Conservation (phyloP, 92 coral and sea anemone species). For the Parazoanthus darwini region DNA sequence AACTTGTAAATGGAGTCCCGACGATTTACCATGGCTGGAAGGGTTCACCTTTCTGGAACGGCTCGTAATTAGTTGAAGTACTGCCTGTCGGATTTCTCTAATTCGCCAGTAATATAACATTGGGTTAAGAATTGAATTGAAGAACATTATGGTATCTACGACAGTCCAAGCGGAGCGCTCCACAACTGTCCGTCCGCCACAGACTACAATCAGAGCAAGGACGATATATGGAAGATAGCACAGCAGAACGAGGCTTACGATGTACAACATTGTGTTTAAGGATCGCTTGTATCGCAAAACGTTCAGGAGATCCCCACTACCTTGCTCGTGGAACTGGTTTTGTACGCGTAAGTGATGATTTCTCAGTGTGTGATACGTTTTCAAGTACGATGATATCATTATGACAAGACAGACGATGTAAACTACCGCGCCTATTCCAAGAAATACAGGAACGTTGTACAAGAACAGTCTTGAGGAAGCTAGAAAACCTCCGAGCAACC, state of each 20-base stretch:
- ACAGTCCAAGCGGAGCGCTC: constrained; percentile 36
- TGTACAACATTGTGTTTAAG: constrained; percentile 14
- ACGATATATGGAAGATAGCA: constrained; percentile 12
- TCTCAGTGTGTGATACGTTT: constrained; percentile 3
- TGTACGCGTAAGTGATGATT: background rate
- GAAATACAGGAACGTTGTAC: constrained; percentile 3
- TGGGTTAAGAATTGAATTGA: constrained; percentile 38
- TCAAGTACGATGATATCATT: constrained; percentile 15
- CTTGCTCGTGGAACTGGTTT: background rate
- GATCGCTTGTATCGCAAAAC: constrained; percentile 13
- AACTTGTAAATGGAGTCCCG: background rate
- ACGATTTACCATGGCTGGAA: background rate
- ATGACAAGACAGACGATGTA: background rate
- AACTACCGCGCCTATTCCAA: constrained; percentile 10
- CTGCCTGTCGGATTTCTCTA: constrained; percentile 23
- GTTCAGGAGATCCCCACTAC: background rate
- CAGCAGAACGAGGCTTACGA: constrained; percentile 1
- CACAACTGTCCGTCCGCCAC: constrained; percentile 15
- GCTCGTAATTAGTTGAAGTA: background rate
- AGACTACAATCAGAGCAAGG: constrained; percentile 5
- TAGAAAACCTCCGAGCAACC: constrained; percentile 13
- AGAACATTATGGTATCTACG: constrained; percentile 19
- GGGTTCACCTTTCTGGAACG: background rate
- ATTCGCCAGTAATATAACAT: constrained; percentile 29
- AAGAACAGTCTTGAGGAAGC: constrained; percentile 1